A percentile compares a stretch with the other conserved stretches of the same genome.
These are phyloP conservation scores for Australoheros scitulus DNA, from an alignment of 2,113 vertebrate genomes.

Conservation along the genomic window DNA sequence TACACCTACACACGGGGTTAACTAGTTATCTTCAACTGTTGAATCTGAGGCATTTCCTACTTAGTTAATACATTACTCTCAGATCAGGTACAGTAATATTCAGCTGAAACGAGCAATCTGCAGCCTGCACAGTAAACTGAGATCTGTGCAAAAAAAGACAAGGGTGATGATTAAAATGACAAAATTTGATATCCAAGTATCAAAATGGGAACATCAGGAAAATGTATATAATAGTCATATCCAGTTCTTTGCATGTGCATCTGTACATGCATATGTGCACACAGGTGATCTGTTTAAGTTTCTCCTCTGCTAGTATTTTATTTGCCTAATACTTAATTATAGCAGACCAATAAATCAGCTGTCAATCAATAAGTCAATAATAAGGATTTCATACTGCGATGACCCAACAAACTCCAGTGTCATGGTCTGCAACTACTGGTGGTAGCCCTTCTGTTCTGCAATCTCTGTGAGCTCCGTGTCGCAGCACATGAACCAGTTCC, in stretches of 20 bases:
- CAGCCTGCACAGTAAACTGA: background rate
- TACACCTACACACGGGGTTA: background rate
- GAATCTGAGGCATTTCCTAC: no score
- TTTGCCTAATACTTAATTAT: background rate
- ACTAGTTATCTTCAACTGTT: no score
- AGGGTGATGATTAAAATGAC: background rate
- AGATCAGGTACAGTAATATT: no score
- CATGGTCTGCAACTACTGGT: background rate
- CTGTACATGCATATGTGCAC: no score
- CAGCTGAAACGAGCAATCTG: no score
- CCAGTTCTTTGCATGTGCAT: no score
- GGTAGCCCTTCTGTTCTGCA: background rate
- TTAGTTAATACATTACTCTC: no score
- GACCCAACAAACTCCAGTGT: background rate
- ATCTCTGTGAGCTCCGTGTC: background rate
- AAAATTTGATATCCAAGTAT: background rate
- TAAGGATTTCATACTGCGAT: background rate
- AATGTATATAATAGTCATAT: no score
- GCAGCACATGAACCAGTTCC: background rate
- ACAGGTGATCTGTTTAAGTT: background rate
- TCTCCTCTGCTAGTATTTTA: background rate
- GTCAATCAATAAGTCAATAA: background rate
- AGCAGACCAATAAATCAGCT: background rate
- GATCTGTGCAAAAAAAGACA: background rate
- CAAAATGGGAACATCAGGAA: no score